Base-by-base conservation (phyloP, 2,113 vertebrate species). In the Garra rufa region DNA sequence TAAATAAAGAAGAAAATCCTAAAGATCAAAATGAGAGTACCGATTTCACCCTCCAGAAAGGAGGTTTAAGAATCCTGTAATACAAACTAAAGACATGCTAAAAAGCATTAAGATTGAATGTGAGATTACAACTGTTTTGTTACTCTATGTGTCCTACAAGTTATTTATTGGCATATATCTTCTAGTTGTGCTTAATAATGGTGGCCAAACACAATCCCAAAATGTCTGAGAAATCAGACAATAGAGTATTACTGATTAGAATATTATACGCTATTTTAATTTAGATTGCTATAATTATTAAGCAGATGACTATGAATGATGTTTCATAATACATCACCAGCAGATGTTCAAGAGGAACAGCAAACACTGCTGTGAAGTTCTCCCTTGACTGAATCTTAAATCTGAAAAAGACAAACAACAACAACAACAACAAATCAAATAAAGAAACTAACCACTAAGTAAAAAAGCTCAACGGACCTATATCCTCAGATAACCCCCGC, bases 281-380 rank as follows among this genome's bases (percentile, higher is more conserved):
- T 69, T 41, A 21, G 30, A 21, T 10, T 69, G 38, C 21, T 21
- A 38, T 69, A 21, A 38, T 41, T 41, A 69, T 21, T 41, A 21
- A 41, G 65, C 21, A 4, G 26, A 69, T 61, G 81, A 82, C 34
- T 61, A 13, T n/a, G 19, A 43, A 74, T 11, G 43, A 84, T 52
- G 17, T 13, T 82, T 76, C 26, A 26, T 55, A 30, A 81, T 44
- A 67, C 87, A 95, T 93, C 93, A 97, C 97, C 96, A 97, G 90
- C 34, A 95, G 4, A 19, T 89, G 85, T 13, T 84, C 86, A 85
- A 97, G 92, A 3, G 90, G 84, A 0, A 91, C 90, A 34, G 92
- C 84, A 81, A 92, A 87, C 3, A 0, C 87, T 0, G 92, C 87
- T 81, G 88, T 87, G 75, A 96, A 75, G 76, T 0, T 87, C 75